Evolutionary conservation across 2,888 invertebrate species (phyloP), one percentile per base, ranked within the genome.

Genomic region (Trachelus tabidus): DNA sequence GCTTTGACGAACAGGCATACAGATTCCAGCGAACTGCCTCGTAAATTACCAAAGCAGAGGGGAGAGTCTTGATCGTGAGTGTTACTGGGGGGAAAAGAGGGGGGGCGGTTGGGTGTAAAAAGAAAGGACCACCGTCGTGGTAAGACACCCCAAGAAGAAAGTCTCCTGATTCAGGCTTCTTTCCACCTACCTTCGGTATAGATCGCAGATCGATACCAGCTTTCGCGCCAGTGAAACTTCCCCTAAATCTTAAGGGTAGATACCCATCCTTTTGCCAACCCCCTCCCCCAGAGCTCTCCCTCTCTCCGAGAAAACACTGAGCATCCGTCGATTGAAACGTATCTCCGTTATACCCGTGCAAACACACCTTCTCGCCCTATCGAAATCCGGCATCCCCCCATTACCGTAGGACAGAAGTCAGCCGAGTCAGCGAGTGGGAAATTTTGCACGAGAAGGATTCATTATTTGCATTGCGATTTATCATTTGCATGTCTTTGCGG

Each of bases 381-480:
- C 40, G 40, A 56, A 56, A 15, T 23, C 40, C 40, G 6, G 6
- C 40, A 4, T 15, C n/a, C 23, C 40, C 40, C 23, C 0, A 40
- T 40, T 40, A 12, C 40, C 6, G 9, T 23, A 56, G 23, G 40
- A 15, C 6, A 23, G 9, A 56, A 56, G 40, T 3, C 12, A 11
- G 33, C 30, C 71, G 31, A 34, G 31, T 71, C 71, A 34, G 71
- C 71, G 3, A 1, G 30, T 31, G 30, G 30, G 6, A 31, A 9
- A 23, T 34, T 33, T 11, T 34, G 0, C 12, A 6, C 31, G 71
- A n/a, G 12, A n/a, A 23, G 79, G 83, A 87, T 87, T 87, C 86
- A 86, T 87, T 87, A 85, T 87, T 86, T 84, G 87, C 82, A 74
- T 75, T 83, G 77, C 85, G 86, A 87, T 87, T 86, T 86, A 84